These are phyloP conservation scores for Cordilura impudica DNA, from an alignment of 2,888 invertebrate species.

Conservation along the genomic window DNA sequence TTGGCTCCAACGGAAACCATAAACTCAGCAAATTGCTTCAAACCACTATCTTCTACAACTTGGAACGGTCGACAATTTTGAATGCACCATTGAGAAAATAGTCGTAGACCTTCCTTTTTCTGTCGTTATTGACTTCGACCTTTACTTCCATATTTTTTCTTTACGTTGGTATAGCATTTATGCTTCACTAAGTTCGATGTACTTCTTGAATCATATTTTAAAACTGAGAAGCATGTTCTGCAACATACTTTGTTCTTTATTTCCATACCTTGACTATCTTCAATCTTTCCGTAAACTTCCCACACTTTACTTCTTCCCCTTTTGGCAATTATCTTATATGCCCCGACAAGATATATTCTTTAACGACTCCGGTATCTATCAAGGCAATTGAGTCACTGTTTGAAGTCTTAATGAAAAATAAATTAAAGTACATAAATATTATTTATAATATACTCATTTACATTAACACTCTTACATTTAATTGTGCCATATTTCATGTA, in stretches of 20 bases:
- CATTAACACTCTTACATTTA: no score
- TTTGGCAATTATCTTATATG: no score
- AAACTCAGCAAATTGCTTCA: no score
- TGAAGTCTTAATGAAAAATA: no score
- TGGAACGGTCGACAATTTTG: not conserved
- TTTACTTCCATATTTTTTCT: not conserved
- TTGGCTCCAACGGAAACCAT: not conserved
- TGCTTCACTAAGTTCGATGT: not conserved
- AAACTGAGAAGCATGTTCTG: not conserved
- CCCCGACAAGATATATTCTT: no score
- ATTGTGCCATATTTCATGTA: no score
- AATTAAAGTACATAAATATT: no score
- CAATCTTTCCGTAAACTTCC: not conserved
- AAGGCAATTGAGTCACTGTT: no score
- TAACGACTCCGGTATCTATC: no score
- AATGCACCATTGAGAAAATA: slow-evolving; percentile 11
- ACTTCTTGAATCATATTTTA: not conserved
- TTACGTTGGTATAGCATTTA: not conserved
- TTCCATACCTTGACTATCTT: not conserved
- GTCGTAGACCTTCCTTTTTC: not conserved
- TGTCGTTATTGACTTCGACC: not conserved
- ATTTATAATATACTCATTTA: no score
- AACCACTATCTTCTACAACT: not conserved
- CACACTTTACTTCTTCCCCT: slow-evolving; percentile 12
- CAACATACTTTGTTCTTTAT: not conserved